Percentiles rank a stretch among this genome's conserved stretches.
Evolutionary conservation across 2,888 invertebrate species (phyloP).

Genomic region (Caenorhabditis japonica): DNA sequence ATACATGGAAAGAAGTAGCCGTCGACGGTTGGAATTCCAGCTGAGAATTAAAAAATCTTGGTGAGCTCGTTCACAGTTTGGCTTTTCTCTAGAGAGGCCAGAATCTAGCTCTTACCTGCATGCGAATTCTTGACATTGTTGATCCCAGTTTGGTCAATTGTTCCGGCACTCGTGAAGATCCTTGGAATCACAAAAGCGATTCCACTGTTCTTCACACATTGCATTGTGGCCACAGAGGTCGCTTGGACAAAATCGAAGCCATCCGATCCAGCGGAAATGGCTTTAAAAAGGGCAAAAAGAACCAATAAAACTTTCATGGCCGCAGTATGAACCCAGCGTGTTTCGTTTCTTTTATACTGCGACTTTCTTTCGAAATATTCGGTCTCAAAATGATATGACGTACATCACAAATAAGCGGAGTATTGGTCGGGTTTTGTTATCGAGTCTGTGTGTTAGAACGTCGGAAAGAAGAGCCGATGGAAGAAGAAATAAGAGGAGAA

Average conservation of each 20-base stretch:
- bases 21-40: constrained; percentile 49
- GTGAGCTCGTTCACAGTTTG: too few species aligned
- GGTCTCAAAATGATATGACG: too few species aligned
- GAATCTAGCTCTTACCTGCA: constrained; percentile 30
- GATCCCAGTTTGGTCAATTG: constrained; percentile 60
- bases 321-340: background rate
- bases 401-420: too few species aligned
- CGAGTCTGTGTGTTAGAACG: too few species aligned
- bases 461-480: too few species aligned
- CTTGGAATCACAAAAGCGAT: constrained; percentile 61
- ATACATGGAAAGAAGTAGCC: constrained; percentile 63
- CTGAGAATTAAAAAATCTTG: constrained; percentile 13
- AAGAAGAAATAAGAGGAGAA: too few species aligned
- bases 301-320: constrained; percentile 23
- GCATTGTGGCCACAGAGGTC: constrained; percentile 49
- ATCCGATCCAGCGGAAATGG: constrained; percentile 3
- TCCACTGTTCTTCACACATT: constrained; percentile 56
- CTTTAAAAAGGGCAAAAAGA: background rate
- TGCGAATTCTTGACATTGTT: constrained; percentile 64
- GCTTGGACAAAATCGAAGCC: constrained; percentile 49
- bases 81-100: too few species aligned
- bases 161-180: constrained; percentile 58
- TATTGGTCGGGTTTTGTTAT: too few species aligned
- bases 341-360: constrained; percentile 14
- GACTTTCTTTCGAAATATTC: too few species aligned